Evolutionary conservation across 2,113 vertebrate species (phyloP), one percentile per base, ranked within the genome.

Genomic region (Nothoprocta pentlandii): DNA sequence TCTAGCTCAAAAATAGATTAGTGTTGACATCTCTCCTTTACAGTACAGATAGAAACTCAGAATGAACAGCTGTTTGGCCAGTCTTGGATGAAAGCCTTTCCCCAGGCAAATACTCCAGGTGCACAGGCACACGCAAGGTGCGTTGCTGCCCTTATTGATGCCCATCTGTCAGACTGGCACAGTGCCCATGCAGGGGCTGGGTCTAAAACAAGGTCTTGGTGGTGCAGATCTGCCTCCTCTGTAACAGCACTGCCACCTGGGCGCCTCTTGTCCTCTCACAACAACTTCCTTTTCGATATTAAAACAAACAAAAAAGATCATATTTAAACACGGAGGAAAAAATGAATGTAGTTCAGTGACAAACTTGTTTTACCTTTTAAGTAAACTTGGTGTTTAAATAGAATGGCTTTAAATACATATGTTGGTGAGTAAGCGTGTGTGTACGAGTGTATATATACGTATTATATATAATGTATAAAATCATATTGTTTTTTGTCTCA

Each of bases 111-210:
- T 63, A 63, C 77, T 71, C 90, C 82, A 87, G 85, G 92, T 93
- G 91, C 90, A 87, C 39, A 76, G 80, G 39, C 92, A 86, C 90
- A 41, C 62, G 90, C 82, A 59, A 82, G 90, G 78, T 80, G 87
- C 85, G 69, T 66, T 90, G 94, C 85, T 94, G 91, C 94, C 81
- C 67, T 86, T 93, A 86, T 71, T 79, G 71, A 75, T 80, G 92
- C 42, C 96, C 96, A 96, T 97, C 97, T 97, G 96, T 91, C 80
- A 74, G 77, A 36, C 59, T 98, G 97, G 96, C 96, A 46, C 16
- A 26, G 19, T 91, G 96, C 96, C 97, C 86, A 30, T 75, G 36
- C 86, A 74, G 69, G 76, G 85, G n/a, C 67, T 67, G 32, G 62
- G 47, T 71, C 78, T 69, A 46, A 91, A 75, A 66, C n/a, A 80